Percentiles rank a stretch among this genome's conserved stretches.
These are phyloP conservation scores for Hedychridium roseum DNA, from an alignment of 2,888 invertebrate genomes.

Conservation along the genomic window DNA sequence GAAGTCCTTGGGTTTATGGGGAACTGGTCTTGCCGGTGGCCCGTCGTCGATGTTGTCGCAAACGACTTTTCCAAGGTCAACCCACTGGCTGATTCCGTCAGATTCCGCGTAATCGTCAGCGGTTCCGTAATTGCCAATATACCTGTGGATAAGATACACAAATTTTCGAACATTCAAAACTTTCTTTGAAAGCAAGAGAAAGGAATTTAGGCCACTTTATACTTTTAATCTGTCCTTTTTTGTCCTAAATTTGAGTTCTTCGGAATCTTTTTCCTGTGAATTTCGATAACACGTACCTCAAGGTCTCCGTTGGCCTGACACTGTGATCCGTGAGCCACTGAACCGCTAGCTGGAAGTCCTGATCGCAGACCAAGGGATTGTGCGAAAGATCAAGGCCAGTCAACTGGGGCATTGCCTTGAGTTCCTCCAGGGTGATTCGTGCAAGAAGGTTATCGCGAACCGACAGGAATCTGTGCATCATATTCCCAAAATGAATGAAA, in stretches of 20 bases:
- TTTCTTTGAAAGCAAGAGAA: too few species aligned
- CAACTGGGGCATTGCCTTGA: slow-evolving; percentile 69
- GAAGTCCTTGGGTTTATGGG: slow-evolving; percentile 23
- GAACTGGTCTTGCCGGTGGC: slow-evolving; percentile 41
- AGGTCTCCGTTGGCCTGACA: slow-evolving; percentile 66
- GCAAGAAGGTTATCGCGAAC: slow-evolving; percentile 53
- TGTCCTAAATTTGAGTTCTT: too few species aligned
- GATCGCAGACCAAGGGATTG: slow-evolving; percentile 75
- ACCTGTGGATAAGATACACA: too few species aligned
- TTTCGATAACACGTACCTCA: slow-evolving; percentile 36
- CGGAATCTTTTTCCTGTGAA: too few species aligned
- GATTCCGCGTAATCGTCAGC: slow-evolving; percentile 42
- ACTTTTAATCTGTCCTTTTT: too few species aligned
- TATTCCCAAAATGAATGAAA: too few species aligned
- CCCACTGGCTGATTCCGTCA: slow-evolving; percentile 53
- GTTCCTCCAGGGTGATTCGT: slow-evolving; percentile 68
- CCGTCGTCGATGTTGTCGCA: slow-evolving; percentile 50
- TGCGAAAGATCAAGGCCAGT: slow-evolving; percentile 70
- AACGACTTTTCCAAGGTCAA: slow-evolving; percentile 54
- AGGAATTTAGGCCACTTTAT: too few species aligned
- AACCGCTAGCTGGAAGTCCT: slow-evolving; percentile 74
- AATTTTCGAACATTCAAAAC: too few species aligned
- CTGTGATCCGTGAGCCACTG: slow-evolving; percentile 70
- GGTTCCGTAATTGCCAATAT: slow-evolving; percentile 40
- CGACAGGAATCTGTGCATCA: slow-evolving; percentile 57